Evolutionary conservation across 2,113 vertebrate species (phyloP).

Genomic region (Syrmaticus mikado): DNA sequence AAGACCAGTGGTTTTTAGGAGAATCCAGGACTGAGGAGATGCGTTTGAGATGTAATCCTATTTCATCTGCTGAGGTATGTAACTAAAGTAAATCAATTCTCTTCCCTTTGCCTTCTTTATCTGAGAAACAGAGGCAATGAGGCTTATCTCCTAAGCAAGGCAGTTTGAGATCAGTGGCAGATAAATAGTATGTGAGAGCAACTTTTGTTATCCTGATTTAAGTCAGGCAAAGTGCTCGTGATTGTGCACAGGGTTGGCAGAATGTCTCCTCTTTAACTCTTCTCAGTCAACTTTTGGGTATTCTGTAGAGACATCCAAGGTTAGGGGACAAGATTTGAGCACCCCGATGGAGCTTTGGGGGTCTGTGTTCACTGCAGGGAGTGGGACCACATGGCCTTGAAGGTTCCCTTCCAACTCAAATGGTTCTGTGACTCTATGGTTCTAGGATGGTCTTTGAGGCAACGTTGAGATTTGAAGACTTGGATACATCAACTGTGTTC

Average conservation of each 20-base stretch:
- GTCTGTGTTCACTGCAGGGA: no score
- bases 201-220: background rate
- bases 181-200: background rate
- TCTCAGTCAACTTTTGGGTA: background rate
- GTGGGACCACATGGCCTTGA: no score
- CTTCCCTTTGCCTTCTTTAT: background rate
- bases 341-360: no score
- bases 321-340: no score
- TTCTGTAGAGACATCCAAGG: no score
- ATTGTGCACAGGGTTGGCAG: accelerated
- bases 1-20: background rate
- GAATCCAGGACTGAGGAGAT: background rate
- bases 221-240: background rate
- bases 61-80: background rate
- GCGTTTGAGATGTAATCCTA: background rate
- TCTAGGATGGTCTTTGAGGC: background rate
- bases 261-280: background rate
- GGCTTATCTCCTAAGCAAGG: background rate
- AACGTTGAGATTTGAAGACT: background rate
- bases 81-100: conserved; percentile 22
- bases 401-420: no score
- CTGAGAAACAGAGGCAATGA: background rate
- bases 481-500: background rate
- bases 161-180: background rate
- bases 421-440: no score